Percentiles rank a stretch among this genome's conserved stretches.
These are phyloP conservation scores for Drosophila emarginata DNA, from an alignment of 2,888 invertebrate species.

Conservation along the genomic window DNA sequence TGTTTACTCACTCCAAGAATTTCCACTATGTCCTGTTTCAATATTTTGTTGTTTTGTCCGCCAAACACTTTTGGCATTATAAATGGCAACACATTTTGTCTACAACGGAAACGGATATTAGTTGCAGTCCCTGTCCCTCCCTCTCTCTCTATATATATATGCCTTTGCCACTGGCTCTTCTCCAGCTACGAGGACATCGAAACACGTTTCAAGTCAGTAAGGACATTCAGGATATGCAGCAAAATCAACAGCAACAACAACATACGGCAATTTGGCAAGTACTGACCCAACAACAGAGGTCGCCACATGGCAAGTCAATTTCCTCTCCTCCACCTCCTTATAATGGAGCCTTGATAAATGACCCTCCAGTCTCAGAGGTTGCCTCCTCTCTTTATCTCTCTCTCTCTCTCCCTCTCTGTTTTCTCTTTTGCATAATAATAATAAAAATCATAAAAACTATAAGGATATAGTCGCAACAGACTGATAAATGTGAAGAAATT, in stretches of 20 bases:
- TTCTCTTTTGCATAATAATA: slow-evolving; percentile 35
- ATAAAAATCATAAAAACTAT: slow-evolving; percentile 46
- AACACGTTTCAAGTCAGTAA: slow-evolving; percentile 68
- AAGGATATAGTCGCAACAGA: slow-evolving; percentile 41
- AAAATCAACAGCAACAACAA: slow-evolving; percentile 38
- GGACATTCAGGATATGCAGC: slow-evolving; percentile 60
- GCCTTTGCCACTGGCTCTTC: slow-evolving; percentile 24
- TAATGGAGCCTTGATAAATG: slow-evolving; percentile 74
- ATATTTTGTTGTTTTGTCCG: slow-evolving; percentile 27
- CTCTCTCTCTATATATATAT: too few relatives aligned
- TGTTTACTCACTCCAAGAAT: slow-evolving; percentile 16
- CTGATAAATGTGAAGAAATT: slow-evolving; percentile 74
- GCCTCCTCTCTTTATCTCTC: neutral
- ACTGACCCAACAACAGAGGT: slow-evolving; percentile 44
- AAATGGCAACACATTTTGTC: slow-evolving; percentile 80
- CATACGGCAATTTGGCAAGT: slow-evolving; percentile 71
- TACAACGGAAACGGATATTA: slow-evolving; percentile 81
- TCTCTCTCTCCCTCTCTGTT: slow-evolving; percentile 9
- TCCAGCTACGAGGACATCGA: slow-evolving; percentile 45
- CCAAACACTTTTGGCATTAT: slow-evolving; percentile 72
- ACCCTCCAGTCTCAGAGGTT: slow-evolving; percentile 24
- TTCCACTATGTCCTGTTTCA: neutral
- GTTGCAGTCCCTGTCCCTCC: slow-evolving; percentile 61
- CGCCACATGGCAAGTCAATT: slow-evolving; percentile 62
- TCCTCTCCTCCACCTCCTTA: slow-evolving; percentile 37